Base-by-base conservation (phyloP, 2,888 invertebrate species). In the Drosophila glabriapex region DNA sequence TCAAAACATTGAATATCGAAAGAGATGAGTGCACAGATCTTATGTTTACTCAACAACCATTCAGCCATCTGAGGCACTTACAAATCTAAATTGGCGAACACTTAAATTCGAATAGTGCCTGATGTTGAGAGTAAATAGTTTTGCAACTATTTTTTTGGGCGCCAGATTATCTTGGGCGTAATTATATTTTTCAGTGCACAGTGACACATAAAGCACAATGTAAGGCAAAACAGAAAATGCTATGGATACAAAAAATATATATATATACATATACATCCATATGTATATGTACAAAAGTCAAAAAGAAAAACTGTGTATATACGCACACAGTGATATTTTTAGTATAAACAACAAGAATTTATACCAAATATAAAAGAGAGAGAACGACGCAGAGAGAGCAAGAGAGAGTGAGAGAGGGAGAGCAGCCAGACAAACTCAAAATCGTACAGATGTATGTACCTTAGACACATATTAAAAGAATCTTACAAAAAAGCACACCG, bases 321-420 rank as follows among this genome's bases (percentile, higher is more conserved):
- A 82, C 83, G 72, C 85, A 89, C 73, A 91, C 89, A 91, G 73
- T 76, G 76, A 88, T 90, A 91, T 91, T 90, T 91, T 88, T 91
- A 90, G 90, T 89, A 91, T 91, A 91, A 90, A 89, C 89, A 89
- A 86, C 83, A 82, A 83, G 79, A 84, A 80, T 79, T 73, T 69
- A 76, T 75, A 69, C 65, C 65, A 73, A 72, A 72, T 68, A 76
- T 68, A 72, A 68, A 76, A 67, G 73, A 73, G 54, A 71, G 50
- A 58, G 33, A 61, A 58, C 46, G 33, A 54, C 7, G 31, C 6
- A 74, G 54, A 71, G 61, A 46, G 49, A 58, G 46, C 58, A 31
- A 61, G 41, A 50, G 29, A 19, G 10, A 50, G 29, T 1, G 33
- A 59, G 61, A 53, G 37, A 55, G 25, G 6, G 25, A 25, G 55